Conservation (phyloP, 2,888 invertebrate genomes). For the Stratiomys singularior region DNA sequence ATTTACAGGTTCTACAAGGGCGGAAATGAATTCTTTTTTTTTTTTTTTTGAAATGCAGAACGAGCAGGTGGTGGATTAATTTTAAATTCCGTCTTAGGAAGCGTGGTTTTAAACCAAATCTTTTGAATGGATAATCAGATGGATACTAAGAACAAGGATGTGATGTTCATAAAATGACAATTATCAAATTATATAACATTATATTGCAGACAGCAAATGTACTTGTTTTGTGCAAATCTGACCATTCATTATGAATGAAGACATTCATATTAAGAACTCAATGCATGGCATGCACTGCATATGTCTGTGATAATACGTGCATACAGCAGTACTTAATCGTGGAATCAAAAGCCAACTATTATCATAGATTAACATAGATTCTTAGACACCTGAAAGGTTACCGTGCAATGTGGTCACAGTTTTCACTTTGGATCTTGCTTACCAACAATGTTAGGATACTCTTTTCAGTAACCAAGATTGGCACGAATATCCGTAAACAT, state of each 20-base stretch:
- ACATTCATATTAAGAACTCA: neutral
- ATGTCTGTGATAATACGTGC: neutral
- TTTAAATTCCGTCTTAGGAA: neutral
- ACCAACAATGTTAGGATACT: no score
- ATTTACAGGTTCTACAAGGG: conserved; percentile 35
- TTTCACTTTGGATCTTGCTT: conserved; percentile 12
- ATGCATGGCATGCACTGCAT: neutral
- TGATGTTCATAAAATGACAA: no score
- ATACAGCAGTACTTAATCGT: conserved; percentile 3
- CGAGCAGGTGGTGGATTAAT: conserved; percentile 21
- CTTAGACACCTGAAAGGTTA: conserved; percentile 41
- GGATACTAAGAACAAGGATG: no score
- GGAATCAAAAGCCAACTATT: conserved; percentile 24
- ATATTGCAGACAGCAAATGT: no score
- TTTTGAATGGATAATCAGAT: no score
- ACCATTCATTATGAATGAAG: neutral
- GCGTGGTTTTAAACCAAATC: neutral
- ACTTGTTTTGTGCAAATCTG: no score
- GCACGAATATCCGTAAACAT: neutral
- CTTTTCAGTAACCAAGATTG: no score
- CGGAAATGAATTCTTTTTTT: conserved; percentile 42
- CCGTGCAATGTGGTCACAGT: neutral
- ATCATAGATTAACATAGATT: conserved; percentile 33
- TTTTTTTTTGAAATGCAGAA: conserved; percentile 5
- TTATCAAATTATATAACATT: no score